A percentile compares a stretch with the other conserved stretches of the same genome.
Conservation (phyloP, 2,113 vertebrate species). For the Chionodraco myersi region DNA sequence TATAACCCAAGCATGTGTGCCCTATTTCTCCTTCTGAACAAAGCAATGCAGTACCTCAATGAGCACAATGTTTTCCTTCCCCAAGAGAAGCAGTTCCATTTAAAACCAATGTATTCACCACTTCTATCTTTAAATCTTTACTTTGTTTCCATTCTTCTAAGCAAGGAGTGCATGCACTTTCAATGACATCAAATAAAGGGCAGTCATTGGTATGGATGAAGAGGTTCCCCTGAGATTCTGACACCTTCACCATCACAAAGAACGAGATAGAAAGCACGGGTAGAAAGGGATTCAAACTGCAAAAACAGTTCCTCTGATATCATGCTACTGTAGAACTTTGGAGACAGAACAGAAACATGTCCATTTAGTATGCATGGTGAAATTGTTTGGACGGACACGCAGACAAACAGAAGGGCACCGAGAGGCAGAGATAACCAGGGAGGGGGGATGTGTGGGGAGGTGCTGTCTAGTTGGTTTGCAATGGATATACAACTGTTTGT, state of each 20-base stretch:
- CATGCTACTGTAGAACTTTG: conserved; percentile 40
- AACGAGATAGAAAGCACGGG: conserved; percentile 53
- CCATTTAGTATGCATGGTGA: conserved; percentile 56
- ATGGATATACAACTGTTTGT: conserved; percentile 28
- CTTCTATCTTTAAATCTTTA: conserved; percentile 70
- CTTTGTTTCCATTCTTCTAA: conserved; percentile 54
- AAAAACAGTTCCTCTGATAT: conserved; percentile 61
- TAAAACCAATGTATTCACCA: conserved; percentile 79
- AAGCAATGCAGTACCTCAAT: conserved; percentile 76
- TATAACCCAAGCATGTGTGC: conserved; percentile 64
- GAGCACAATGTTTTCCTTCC: conserved; percentile 77
- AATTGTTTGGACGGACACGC: conserved; percentile 43
- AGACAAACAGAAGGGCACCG: conserved; percentile 46
- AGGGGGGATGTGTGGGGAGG: conserved; percentile 6
- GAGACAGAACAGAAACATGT: conserved; percentile 39
- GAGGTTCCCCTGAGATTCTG: conserved; percentile 66
- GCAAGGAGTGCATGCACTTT: conserved; percentile 73
- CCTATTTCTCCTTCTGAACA: conserved; percentile 38
- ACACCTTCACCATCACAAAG: conserved; percentile 69
- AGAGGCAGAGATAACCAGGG: conserved; percentile 47
- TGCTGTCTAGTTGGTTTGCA: conserved; percentile 38
- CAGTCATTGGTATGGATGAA: conserved; percentile 79
- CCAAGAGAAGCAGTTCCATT: conserved; percentile 78
- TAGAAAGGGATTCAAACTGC: conserved; percentile 29
- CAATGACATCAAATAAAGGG: conserved; percentile 82